These are phyloP conservation scores for Empis livida DNA, from an alignment of 2,888 invertebrate genomes.

Conservation along the genomic window DNA sequence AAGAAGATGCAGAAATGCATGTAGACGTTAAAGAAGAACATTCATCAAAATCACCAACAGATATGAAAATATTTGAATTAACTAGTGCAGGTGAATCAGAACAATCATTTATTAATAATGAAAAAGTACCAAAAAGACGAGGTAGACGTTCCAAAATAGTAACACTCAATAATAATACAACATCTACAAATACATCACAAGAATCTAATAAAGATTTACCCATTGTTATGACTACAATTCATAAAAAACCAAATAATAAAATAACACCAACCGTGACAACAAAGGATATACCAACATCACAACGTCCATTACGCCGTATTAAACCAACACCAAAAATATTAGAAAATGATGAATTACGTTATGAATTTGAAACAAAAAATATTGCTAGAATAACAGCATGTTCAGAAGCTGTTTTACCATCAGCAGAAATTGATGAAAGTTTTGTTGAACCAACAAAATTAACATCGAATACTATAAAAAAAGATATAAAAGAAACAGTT, in stretches of 20 bases:
- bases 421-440: constrained; percentile 5
- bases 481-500: not conserved
- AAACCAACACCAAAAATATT: constrained; percentile 55
- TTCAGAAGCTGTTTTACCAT: constrained; percentile 1
- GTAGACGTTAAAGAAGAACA: constrained; percentile 2
- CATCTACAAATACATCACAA: constrained; percentile 3
- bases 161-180: constrained; percentile 1
- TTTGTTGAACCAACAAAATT: constrained; percentile 3
- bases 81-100: not conserved
- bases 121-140: constrained; percentile 31
- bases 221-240: not conserved
- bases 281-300: constrained; percentile 39
- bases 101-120: constrained; percentile 1
- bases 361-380: constrained; percentile 44
- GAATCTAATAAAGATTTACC: not conserved
- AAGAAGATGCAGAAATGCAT: too few relatives aligned
- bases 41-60: constrained; percentile 1
- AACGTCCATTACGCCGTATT: constrained; percentile 43
- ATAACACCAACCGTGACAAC: constrained; percentile 35
- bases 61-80: constrained; percentile 3
- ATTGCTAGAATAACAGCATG: constrained; percentile 39
- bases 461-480: not conserved
- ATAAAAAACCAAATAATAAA: constrained; percentile 7
- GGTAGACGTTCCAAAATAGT: constrained; percentile 30
- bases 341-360: constrained; percentile 48